Evolutionary conservation across 2,797 vertebrate genomes (phyloP), one percentile per base, ranked within the genome.

Genomic region (Alcedo atthis): DNA sequence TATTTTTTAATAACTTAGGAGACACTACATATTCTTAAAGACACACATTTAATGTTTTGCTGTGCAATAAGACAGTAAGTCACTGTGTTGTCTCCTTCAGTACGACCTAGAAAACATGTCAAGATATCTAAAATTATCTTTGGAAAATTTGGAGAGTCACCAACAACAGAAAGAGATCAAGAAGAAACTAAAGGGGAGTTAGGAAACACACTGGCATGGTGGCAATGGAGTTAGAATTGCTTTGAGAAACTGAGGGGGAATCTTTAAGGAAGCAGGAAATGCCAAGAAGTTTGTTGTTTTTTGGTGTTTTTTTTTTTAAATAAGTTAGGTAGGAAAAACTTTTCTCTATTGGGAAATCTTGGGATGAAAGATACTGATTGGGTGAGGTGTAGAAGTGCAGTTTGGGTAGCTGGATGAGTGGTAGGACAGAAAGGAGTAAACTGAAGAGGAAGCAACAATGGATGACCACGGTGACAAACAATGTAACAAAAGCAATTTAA

Each of bases 51-150:
- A 17, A 81, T 81, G 40, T 49, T 93, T 74, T 77, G 37, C 54
- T 80, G 20, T 30, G 42, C 20, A 51, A 2, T 63, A 45, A 54
- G 12, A 64, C 42, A n/a, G 6, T 71, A 46, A 88, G n/a, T 85
- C 54, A 57, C 35, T 24, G 30, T 82, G 35, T 54, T 80, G 25
- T 63, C 76, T 92, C 35, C 69, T 51, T 59, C 15, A 71, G 28
- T 18, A 69, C n/a, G 75, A 32, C 26, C 25, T 7, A 78, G 69
- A 86, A 83, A 18, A 49, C 14, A 19, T 15, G 8, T 28, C 35
- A 84, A 91, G 32, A 45, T 74, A 85, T 85, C 61, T 85, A 57
- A 84, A 89, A 90, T 64, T n/a, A 25, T 32, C 42, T 84, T 51
- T 48, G 51, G 64, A 81, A 91, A 81, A 61, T 73, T 22, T 55